Evolutionary conservation across 2,113 vertebrate genomes (phyloP).

Genomic region (Phainopepla nitens): DNA sequence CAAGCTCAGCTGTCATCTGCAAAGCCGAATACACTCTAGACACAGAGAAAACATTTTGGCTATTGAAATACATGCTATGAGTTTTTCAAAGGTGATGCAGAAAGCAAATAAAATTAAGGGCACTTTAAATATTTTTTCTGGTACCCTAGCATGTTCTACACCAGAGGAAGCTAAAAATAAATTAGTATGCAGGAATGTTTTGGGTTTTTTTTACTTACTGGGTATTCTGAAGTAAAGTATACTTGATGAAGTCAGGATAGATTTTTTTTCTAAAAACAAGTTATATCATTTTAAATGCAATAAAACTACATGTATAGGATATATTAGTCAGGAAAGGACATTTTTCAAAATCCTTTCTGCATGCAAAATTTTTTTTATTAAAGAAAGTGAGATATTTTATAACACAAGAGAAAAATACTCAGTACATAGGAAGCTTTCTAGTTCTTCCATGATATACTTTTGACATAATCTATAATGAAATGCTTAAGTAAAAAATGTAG

Average conservation of each 20-base stretch:
- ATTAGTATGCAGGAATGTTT: rapidly evolving
- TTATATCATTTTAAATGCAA: not conserved
- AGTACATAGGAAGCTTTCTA: not conserved
- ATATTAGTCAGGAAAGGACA: not conserved
- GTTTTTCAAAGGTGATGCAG: not conserved
- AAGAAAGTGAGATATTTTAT: not conserved
- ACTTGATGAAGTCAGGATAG: not conserved
- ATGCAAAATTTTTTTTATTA: not conserved
- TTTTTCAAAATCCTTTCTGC: not conserved
- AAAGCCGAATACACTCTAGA: not conserved
- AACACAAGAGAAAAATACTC: not conserved
- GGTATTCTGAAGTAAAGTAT: not conserved
- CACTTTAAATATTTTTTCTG: not conserved
- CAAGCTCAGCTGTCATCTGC: not conserved
- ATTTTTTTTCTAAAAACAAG: not conserved
- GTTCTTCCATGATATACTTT: not conserved
- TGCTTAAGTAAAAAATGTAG: not conserved
- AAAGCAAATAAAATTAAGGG: not conserved
- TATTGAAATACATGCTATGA: not conserved
- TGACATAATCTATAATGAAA: not conserved
- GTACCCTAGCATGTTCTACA: not conserved
- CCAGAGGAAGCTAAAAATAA: not conserved
- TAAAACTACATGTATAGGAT: not conserved
- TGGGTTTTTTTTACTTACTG: not conserved
- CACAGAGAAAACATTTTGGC: not conserved